A percentile compares a stretch with the other conserved stretches of the same genome.
phyloP scores from a whole-genome alignment of 2,888 invertebrate genomes.

The Rutpela maculata region DNA sequence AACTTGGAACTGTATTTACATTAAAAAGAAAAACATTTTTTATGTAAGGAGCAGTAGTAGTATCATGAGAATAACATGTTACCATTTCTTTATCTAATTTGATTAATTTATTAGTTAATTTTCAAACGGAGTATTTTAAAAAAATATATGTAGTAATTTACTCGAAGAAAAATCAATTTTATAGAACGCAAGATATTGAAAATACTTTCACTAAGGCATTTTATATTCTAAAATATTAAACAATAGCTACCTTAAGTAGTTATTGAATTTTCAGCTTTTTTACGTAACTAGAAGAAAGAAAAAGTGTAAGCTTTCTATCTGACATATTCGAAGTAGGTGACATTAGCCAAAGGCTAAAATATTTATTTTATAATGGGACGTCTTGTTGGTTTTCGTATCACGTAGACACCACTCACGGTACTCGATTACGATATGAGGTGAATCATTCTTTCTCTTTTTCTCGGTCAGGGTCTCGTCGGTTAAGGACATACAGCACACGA shows the following conservation, averaged over 20 bases:
- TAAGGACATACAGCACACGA: slow-evolving; percentile 10
- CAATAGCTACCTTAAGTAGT: background rate
- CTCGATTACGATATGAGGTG: slow-evolving; percentile 29
- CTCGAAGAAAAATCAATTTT: no score
- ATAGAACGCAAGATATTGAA: no score
- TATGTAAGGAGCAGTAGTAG: no score
- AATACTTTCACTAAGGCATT: no score
- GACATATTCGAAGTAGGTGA: background rate
- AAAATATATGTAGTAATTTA: no score
- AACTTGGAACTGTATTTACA: no score
- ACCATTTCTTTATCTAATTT: no score
- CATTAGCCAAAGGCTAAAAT: background rate
- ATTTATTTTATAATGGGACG: slow-evolving; percentile 17
- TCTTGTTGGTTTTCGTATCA: slow-evolving; percentile 26
- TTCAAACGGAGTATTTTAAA: no score
- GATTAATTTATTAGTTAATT: no score
- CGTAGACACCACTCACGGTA: slow-evolving; percentile 23
- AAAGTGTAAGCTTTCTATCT: background rate
- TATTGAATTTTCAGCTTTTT: background rate
- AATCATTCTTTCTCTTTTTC: slow-evolving; percentile 30
- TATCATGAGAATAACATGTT: no score
- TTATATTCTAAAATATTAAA: background rate
- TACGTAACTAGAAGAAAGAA: background rate
- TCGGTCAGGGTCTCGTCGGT: slow-evolving; percentile 22
- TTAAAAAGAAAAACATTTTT: no score